Percentiles rank a stretch among this genome's conserved stretches.
phyloP scores from a whole-genome alignment of 2,797 vertebrate species.

The Galago senegalensis region DNA sequence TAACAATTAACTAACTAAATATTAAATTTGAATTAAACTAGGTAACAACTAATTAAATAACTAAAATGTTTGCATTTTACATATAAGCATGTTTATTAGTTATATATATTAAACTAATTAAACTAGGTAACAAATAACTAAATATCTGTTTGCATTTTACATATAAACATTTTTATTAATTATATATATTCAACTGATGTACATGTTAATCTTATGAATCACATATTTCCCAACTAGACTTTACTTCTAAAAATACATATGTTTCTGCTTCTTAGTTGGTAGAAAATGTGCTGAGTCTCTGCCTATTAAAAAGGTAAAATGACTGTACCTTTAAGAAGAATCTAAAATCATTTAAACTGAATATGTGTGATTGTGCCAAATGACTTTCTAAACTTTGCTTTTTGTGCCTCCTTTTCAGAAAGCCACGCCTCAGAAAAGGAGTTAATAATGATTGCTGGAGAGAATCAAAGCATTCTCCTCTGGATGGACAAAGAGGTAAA shows the following conservation, averaged over 20 bases:
- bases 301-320: constrained; percentile 16
- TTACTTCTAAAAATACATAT: background rate
- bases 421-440: background rate
- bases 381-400: constrained; percentile 10
- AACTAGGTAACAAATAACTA: background rate
- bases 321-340: background rate
- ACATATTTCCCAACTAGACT: constrained; percentile 26
- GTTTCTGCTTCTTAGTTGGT: background rate
- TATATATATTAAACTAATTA: background rate
- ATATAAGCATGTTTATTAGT: background rate
- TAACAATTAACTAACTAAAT: background rate
- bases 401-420: constrained; percentile 70
- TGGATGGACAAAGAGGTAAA: constrained; percentile 83
- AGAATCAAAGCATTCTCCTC: constrained; percentile 79
- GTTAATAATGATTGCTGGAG: constrained; percentile 79
- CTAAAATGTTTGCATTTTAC: background rate
- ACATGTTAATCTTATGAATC: background rate
- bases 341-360: constrained; percentile 35
- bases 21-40: constrained; percentile 18
- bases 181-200: background rate
- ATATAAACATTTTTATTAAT: background rate
- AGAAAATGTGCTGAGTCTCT: background rate
- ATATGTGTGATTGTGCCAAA: background rate
- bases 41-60: background rate
- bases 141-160: background rate